These are phyloP conservation scores for Mythimna loreyi DNA, from an alignment of 2,888 invertebrate species.

Conservation along the genomic window DNA sequence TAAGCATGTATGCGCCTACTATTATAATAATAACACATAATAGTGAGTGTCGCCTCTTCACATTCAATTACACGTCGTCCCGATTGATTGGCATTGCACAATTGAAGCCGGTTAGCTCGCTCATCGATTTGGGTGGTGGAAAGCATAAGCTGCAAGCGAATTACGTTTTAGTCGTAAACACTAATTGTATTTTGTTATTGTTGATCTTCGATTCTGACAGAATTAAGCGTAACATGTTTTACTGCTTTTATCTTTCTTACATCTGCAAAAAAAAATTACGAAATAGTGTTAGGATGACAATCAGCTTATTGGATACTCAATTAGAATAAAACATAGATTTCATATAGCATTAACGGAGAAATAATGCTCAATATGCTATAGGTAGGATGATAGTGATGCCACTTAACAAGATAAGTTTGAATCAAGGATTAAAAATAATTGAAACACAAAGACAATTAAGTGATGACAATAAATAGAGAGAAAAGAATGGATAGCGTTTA, in stretches of 20 bases:
- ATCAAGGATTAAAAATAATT: neutral
- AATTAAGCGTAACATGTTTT: neutral
- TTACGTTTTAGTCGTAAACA: too few species aligned
- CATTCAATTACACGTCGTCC: constrained; percentile 71
- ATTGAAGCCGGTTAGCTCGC: constrained; percentile 68
- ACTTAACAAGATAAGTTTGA: neutral
- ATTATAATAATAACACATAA: constrained; percentile 49
- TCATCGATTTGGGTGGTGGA: constrained; percentile 47
- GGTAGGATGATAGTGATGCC: neutral
- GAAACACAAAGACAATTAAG: neutral
- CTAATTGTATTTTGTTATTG: too few species aligned
- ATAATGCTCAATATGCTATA: too few species aligned
- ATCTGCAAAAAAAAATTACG: too few species aligned
- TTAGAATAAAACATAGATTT: too few species aligned
- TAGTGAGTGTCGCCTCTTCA: constrained; percentile 63
- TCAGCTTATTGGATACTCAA: too few species aligned
- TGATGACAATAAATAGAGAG: too few species aligned
- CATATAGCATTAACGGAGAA: too few species aligned
- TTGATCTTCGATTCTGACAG: too few species aligned
- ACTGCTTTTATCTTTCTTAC: too few species aligned
- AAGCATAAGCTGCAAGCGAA: constrained; percentile 20
- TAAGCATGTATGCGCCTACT: constrained; percentile 7
- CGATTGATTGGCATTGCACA: constrained; percentile 81
- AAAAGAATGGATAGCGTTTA: too few species aligned
- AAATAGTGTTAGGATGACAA: too few species aligned